Conservation (phyloP, 2,888 invertebrate species). For the Atherix ibis region DNA sequence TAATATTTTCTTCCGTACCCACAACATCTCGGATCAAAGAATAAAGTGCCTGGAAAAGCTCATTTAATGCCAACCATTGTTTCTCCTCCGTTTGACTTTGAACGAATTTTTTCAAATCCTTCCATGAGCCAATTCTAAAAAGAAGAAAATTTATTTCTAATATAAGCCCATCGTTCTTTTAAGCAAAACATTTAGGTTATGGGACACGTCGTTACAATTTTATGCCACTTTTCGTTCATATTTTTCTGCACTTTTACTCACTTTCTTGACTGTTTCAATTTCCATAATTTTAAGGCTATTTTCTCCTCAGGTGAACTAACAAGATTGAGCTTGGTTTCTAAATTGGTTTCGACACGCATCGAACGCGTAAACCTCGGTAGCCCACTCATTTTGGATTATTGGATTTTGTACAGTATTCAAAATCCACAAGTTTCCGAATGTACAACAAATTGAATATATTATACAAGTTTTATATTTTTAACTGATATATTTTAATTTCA, state of each 20-base stretch:
- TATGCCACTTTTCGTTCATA: too few species aligned
- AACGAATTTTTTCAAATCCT: constrained; percentile 35
- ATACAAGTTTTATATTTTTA: too few species aligned
- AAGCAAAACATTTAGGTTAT: background rate
- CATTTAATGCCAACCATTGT: constrained; percentile 16
- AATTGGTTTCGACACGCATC: constrained; percentile 43
- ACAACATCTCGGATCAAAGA: constrained; percentile 32
- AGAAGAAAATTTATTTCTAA: background rate
- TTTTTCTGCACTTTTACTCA: too few species aligned
- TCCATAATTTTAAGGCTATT: constrained; percentile 12
- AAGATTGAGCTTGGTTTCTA: constrained; percentile 29
- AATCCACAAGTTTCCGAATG: too few species aligned
- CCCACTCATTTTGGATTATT: constrained; percentile 21
- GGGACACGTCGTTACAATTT: too few species aligned
- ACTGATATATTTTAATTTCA: too few species aligned
- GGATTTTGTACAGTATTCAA: too few species aligned
- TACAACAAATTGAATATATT: too few species aligned
- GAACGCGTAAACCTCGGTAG: constrained; percentile 48
- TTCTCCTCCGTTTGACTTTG: constrained; percentile 27
- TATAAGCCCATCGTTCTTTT: background rate
- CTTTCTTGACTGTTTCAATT: constrained; percentile 11
- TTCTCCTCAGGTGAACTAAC: constrained; percentile 11
- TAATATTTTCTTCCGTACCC: constrained; percentile 38
- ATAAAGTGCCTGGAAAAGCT: constrained; percentile 31
- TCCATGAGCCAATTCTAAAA: constrained; percentile 36